Conservation (phyloP, 2,113 vertebrate species). For the Antechinus flavipes region DNA sequence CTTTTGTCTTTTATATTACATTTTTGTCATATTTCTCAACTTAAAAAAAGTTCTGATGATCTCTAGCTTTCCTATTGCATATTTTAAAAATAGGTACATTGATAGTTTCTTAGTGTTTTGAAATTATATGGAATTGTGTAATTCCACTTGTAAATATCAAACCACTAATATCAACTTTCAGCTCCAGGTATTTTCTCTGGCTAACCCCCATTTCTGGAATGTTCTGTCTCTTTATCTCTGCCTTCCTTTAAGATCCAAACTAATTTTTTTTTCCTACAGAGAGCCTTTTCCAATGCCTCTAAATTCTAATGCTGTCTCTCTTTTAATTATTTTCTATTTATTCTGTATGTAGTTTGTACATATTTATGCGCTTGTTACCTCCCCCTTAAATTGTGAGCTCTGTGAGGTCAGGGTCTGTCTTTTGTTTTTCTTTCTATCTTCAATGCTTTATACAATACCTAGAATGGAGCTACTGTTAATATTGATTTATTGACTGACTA, state of each 20-base stretch:
- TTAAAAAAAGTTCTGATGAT: slow-evolving; percentile 48
- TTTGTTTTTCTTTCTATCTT: not conserved
- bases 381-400: not conserved
- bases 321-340: not conserved
- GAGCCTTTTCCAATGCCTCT: not conserved
- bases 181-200: not conserved
- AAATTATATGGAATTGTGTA: not conserved
- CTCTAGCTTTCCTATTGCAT: not conserved
- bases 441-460: not conserved
- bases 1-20: slow-evolving; percentile 63
- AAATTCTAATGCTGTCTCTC: not conserved
- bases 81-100: not conserved
- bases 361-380: not conserved
- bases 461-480: not conserved
- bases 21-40: slow-evolving; percentile 66
- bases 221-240: not conserved
- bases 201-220: not conserved
- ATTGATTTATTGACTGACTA: not conserved
- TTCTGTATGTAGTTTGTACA: not conserved
- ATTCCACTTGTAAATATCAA: not conserved
- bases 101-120: not conserved
- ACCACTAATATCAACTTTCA: not conserved
- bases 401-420: not conserved
- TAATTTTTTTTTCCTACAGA: not conserved
- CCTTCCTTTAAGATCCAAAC: not conserved